phyloP scores from a whole-genome alignment of 2,888 invertebrate genomes.

The Adineta ricciae region DNA sequence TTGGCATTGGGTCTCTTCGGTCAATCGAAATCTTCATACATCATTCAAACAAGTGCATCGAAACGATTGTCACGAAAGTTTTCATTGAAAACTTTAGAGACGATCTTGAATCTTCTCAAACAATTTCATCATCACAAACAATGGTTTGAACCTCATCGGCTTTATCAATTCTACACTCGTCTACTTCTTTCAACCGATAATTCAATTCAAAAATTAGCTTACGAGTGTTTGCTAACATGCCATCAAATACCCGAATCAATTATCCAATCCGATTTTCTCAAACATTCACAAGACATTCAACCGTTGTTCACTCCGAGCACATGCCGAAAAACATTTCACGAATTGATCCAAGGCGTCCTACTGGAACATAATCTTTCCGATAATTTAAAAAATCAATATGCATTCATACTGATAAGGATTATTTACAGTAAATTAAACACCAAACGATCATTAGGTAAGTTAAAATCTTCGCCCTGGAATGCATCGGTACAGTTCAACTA shows the following conservation, averaged over 20 bases:
- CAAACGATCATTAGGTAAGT: constrained; percentile 14
- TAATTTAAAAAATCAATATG: not conserved
- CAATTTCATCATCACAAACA: not conserved
- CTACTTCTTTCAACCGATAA: not conserved
- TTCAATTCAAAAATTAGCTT: not conserved
- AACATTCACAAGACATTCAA: not conserved
- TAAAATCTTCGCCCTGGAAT: too few relatives aligned
- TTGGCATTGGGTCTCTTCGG: not conserved
- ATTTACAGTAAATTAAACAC: not conserved
- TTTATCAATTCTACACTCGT: not conserved
- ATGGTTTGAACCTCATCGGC: not conserved
- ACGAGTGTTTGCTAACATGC: not conserved
- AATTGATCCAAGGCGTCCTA: not conserved
- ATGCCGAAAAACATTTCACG: not conserved
- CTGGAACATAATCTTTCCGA: not conserved
- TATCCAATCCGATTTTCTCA: not conserved
- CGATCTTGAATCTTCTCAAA: not conserved
- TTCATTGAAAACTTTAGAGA: not conserved
- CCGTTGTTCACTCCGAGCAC: not conserved
- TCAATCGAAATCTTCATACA: not conserved
- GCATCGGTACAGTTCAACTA: too few relatives aligned
- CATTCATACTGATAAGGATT: not conserved
- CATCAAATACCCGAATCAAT: not conserved
- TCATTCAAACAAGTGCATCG: not conserved
- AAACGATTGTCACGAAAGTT: not conserved